Conservation (phyloP, 2,888 invertebrate species). For the Lepidocyrtinus sp. region DNA sequence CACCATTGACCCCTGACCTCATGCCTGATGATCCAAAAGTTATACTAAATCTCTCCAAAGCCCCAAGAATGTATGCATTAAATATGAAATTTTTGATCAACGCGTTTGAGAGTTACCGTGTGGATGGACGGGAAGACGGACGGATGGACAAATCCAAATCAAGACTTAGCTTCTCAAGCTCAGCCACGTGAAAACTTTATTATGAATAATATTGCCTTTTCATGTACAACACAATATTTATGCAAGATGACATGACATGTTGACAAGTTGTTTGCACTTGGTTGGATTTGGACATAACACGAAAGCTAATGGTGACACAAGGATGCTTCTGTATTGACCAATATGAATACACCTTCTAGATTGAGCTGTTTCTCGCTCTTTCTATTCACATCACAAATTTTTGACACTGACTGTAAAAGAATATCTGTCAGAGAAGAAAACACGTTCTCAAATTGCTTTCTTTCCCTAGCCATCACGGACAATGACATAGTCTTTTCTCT, state of each 20-base stretch:
- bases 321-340: background rate
- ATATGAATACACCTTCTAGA: background rate
- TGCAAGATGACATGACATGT: background rate
- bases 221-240: too few species aligned
- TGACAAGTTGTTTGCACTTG: background rate
- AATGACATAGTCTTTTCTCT: background rate
- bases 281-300: background rate
- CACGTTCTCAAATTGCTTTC: background rate
- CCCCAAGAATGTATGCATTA: too few species aligned
- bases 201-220: too few species aligned
- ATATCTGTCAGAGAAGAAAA: background rate
- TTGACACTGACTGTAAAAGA: background rate
- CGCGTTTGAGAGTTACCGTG: too few species aligned
- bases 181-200: too few species aligned
- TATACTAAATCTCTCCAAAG: too few species aligned
- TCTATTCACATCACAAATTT: background rate
- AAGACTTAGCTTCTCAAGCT: too few species aligned
- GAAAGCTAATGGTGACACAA: background rate
- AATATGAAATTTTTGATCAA: too few species aligned
- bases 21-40: too few species aligned
- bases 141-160: too few species aligned
- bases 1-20: too few species aligned
- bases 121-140: too few species aligned
- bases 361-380: background rate
- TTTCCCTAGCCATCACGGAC: background rate